Evolutionary conservation across 2,113 vertebrate species (phyloP), one percentile per base, ranked within the genome.

Genomic region (Gambusia affinis): DNA sequence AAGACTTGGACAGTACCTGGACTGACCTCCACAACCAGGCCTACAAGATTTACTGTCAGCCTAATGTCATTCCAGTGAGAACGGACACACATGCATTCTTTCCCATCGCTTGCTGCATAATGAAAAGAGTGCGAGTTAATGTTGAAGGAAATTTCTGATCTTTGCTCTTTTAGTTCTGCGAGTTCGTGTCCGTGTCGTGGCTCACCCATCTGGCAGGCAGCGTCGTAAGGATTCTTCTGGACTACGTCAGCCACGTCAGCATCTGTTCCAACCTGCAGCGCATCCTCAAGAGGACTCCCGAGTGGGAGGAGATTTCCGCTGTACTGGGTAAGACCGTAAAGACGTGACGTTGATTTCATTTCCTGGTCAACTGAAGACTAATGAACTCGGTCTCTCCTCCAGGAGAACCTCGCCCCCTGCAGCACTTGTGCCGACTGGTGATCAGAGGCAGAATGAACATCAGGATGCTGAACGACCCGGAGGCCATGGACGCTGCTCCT

Each of bases 391-490:
- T 84, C 64, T 69, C 57, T 29, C 8, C 84, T 0, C 67, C 69
- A 98, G 97, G 93, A 77, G 95, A 94, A 60, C 96, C 96, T n/a
- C 93, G 94, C 24, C 86, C 95, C 1, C 76, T 97, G 89, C 96
- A 96, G 83, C 96, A 97, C 86, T 90, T 96, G 73, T 97, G 95
- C 87, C 93, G 95, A 12, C 88, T 97, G 82, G 94, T 94, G 71
- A 95, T 98, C 89, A 93, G 95, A 74, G 92, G 91, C 87, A 84
- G 82, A 39, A 79, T 97, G 92, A 94, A 92, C 44, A 81, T 93
- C 37, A 93, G 78, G 69, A 91, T 57, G 54, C 92, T 96, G 65
- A 93, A 94, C 77, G 88, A 93, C 82, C 91, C 92, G 4, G 70
- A 83, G 51, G 89, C 86, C n/a, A 67, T 95, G 91, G 82, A 92